Evolutionary conservation across 2,113 vertebrate genomes (phyloP), one percentile per base, ranked within the genome.

Genomic region (Phainopepla nitens): DNA sequence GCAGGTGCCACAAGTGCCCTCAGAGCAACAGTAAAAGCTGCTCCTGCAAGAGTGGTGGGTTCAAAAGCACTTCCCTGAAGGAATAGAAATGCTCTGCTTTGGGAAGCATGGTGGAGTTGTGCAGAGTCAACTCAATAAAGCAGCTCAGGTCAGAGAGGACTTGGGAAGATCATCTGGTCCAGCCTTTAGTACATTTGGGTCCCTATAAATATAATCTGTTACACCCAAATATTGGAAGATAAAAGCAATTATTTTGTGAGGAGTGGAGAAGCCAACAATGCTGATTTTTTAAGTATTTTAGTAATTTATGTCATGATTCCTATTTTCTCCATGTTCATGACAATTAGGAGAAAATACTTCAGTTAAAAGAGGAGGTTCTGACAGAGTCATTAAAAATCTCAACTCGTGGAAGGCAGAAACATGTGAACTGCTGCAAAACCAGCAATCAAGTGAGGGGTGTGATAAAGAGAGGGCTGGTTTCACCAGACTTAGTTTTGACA

Each of bases 31-130:
- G 36, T 66, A 16, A 21, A 73, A n/a, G 45, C 75, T 23, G 95
- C 96, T 27, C 13, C 53, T 39, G 54, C 54, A 72, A 79, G 50
- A 35, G 36, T 54, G 80, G 98, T 99, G 89, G 96, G 98, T 91
- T 64, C 51, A 28, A 22, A 75, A 79, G 15, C 25, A 19, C 33
- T n/a, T 53, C 61, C 50, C 70, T 49, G 3, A 66, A 25, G 35
- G 35, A 25, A 31, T 2, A 18, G 45, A 64, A 71, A 8, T 13
- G 85, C 27, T 50, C 57, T 77, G 56, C 62, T 77, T 49, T 77
- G 79, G 22, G 17, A 35, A 4, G 11, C 19, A 41, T 15, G 79
- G 11, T 47, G 78, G 41, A 33, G 54, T 16, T n/a, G 23, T 27
- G 15, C 29, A 31, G 27, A 44, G 41, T 62, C 64, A 62, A n/a